Evolutionary conservation across 2,113 vertebrate species (phyloP), one percentile per base, ranked within the genome.

Genomic region (Oryzias woworae): DNA sequence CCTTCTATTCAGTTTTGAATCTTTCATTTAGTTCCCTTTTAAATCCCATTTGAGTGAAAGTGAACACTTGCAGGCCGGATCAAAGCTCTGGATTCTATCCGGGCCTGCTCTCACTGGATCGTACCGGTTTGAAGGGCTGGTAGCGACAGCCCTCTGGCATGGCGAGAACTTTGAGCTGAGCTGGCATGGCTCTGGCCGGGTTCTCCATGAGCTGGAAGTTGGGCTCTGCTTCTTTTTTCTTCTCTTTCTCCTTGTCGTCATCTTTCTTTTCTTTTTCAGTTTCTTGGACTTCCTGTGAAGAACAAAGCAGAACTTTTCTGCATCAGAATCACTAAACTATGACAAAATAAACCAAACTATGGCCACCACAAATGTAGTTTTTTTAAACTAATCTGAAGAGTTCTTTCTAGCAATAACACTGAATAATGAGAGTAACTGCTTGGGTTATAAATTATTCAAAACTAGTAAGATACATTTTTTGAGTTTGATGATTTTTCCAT

Each of bases 221-320:
- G 44, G 97, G 97, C 84, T 99, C 97, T 2, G 92, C 94, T 52
- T 99, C 97, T 54, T 99, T 99, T 77, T 99, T 99, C 91, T 99
- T 99, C 83, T 99, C 96, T 4, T 93, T 91, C 58, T 98, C 95
- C 31, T 87, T 92, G 16, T 95, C 93, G 2, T 92, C 91, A 4
- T 91, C 86, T 52, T 92, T 89, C 58, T 83, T 76, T 36, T 84
- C 74, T 58, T 88, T 88, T 54, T 88, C 87, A n/a, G 92, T 95
- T 65, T 98, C 97, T 61, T 83, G 89, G 42, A 98, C 96, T 88
- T 99, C 98, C 93, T 99, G 94, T 24, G 4, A 69, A 70, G 2
- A 55, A 26, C 62, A 4, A 64, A 50, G 13, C 4, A 58, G 43
- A 16, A 47, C 14, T 18, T 23, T 67, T 67, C n/a, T n/a, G 10